Evolutionary conservation across 64 coral and sea anemone species (phyloP).

Genomic region (Stylophora pistillata): DNA sequence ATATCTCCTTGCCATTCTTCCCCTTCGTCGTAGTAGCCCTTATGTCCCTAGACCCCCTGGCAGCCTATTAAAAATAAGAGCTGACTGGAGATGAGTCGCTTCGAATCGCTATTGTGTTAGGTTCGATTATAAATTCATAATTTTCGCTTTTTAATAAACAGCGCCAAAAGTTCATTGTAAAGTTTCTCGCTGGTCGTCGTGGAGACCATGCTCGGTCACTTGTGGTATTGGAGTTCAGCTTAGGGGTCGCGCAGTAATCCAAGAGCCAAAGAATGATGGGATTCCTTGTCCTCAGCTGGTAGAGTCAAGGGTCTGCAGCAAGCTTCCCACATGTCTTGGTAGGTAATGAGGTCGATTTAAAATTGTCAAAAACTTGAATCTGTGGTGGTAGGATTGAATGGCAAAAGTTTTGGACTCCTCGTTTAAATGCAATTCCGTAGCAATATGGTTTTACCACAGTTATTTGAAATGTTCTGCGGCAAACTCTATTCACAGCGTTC

Average conservation of each 20-base stretch:
- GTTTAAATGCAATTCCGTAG: not conserved
- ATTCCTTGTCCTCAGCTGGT: conserved; percentile 35
- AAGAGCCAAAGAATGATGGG: conserved; percentile 48
- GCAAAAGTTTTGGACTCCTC: not conserved
- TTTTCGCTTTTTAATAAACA: not conserved
- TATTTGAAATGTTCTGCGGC: too few relatives aligned
- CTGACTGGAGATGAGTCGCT: too few relatives aligned
- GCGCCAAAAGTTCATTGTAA: conserved; percentile 43
- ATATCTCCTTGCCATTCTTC: too few relatives aligned
- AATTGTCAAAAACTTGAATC: not conserved
- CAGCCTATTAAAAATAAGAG: too few relatives aligned
- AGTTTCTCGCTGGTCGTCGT: conserved; percentile 61
- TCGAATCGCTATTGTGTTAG: too few relatives aligned
- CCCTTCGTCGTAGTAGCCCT: too few relatives aligned
- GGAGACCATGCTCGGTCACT: conserved; percentile 58
- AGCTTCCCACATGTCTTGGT: conserved; percentile 32
- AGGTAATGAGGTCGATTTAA: not conserved
- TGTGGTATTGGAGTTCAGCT: conserved; percentile 38
- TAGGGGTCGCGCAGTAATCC: conserved; percentile 37
- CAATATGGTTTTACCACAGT: too few relatives aligned
- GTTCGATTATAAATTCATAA: too few relatives aligned
- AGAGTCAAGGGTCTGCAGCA: conserved; percentile 28
- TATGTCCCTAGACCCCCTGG: too few relatives aligned
- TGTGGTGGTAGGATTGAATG: not conserved
- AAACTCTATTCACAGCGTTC: too few relatives aligned